A percentile compares a stretch with the other conserved stretches of the same genome.
These are phyloP conservation scores for Ursus arctos DNA, from an alignment of 2,113 vertebrate genomes.

Conservation along the genomic window DNA sequence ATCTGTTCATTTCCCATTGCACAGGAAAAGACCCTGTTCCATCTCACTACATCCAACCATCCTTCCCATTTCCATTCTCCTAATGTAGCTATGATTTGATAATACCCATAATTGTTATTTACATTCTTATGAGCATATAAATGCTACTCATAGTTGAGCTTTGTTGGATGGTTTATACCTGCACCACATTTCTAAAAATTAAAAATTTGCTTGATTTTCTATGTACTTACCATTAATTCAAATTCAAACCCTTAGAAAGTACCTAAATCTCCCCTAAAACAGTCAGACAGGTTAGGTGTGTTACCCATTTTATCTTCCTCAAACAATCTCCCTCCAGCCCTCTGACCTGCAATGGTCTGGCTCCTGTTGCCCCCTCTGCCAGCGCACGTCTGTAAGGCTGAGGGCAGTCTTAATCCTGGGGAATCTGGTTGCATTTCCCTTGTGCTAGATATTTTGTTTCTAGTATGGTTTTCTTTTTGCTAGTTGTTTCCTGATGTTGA, in stretches of 20 bases:
- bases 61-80: background rate
- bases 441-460: background rate
- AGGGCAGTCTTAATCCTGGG: background rate
- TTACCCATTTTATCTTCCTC: background rate
- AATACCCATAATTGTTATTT: background rate
- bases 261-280: background rate
- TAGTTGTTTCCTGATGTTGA: background rate
- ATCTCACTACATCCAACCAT: background rate
- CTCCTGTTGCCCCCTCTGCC: background rate
- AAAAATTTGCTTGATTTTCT: background rate
- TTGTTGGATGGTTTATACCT: background rate
- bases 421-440: background rate
- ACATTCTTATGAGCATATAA: background rate
- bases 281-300: background rate
- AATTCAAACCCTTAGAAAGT: background rate
- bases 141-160: background rate
- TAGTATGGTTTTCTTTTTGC: background rate
- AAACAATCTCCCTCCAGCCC: background rate
- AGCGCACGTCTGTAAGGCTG: background rate
- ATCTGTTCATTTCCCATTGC: background rate
- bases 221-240: background rate
- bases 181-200: background rate
- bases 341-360: background rate
- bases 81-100: background rate
- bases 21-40: background rate